phyloP scores from a whole-genome alignment of 2,113 vertebrate genomes.

The Piprites chloris region DNA sequence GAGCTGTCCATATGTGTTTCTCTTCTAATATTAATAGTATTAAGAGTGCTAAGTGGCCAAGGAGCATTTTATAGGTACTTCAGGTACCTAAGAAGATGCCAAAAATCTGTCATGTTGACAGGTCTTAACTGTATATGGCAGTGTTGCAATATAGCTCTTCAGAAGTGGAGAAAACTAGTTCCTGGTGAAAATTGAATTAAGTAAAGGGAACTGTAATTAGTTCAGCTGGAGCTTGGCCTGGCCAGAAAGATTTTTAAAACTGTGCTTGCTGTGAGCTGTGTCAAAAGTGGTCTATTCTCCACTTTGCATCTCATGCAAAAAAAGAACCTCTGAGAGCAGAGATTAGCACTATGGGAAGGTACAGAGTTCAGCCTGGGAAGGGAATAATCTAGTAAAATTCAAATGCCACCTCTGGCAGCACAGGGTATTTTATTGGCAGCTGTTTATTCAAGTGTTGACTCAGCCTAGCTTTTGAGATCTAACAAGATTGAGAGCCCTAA shows the following conservation, averaged over 20 bases:
- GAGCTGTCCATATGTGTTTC: background rate
- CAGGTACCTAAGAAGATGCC: background rate
- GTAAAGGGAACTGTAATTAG: background rate
- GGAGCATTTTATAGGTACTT: background rate
- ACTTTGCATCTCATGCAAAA: background rate
- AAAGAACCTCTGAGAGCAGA: background rate
- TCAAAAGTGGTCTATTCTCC: background rate
- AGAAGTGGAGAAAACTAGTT: background rate
- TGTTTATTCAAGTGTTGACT: constrained; percentile 40
- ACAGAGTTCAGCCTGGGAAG: background rate
- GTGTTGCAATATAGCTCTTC: background rate
- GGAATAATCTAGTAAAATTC: background rate
- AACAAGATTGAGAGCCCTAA: background rate
- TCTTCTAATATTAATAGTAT: background rate
- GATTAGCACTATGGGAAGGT: background rate
- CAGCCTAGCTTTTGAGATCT: constrained; percentile 29
- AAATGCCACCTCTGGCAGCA: background rate
- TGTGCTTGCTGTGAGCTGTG: background rate
- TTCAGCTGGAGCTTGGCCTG: background rate
- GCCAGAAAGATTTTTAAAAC: background rate
- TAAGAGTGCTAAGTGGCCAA: background rate
- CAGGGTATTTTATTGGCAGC: background rate
- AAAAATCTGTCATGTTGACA: background rate
- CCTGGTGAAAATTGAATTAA: background rate
- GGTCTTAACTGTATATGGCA: background rate